Evolutionary conservation across 2,113 vertebrate genomes (phyloP).

Genomic region (Pristiophorus japonicus): DNA sequence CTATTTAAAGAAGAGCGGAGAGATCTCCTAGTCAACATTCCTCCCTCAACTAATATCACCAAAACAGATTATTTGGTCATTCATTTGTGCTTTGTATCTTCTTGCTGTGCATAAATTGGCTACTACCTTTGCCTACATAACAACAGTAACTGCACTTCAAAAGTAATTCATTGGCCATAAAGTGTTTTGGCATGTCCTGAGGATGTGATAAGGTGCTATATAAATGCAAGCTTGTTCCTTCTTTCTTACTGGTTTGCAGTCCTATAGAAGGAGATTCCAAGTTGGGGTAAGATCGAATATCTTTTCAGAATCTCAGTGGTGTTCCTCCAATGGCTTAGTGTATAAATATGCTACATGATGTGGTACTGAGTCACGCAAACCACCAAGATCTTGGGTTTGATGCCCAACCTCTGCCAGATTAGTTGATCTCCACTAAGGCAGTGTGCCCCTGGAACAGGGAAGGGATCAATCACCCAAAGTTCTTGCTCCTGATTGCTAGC

Average conservation of each 20-base stretch:
- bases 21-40: neutral
- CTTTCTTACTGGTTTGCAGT: neutral
- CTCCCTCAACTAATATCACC: neutral
- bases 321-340: neutral
- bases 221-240: neutral
- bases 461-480: neutral
- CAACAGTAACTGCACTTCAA: neutral
- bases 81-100: neutral
- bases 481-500: neutral
- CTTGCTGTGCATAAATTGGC: neutral
- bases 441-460: neutral
- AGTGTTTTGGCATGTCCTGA: neutral
- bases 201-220: neutral
- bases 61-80: neutral
- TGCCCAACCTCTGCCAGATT: neutral
- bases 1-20: neutral
- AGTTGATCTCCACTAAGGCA: neutral
- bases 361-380: neutral
- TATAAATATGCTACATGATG: neutral
- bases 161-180: neutral
- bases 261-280: neutral
- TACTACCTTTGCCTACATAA: neutral
- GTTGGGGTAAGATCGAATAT: neutral
- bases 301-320: neutral
- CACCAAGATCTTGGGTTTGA: neutral